These are phyloP conservation scores for Prunella himalayana DNA, from an alignment of 2,113 vertebrate species.

Conservation along the genomic window DNA sequence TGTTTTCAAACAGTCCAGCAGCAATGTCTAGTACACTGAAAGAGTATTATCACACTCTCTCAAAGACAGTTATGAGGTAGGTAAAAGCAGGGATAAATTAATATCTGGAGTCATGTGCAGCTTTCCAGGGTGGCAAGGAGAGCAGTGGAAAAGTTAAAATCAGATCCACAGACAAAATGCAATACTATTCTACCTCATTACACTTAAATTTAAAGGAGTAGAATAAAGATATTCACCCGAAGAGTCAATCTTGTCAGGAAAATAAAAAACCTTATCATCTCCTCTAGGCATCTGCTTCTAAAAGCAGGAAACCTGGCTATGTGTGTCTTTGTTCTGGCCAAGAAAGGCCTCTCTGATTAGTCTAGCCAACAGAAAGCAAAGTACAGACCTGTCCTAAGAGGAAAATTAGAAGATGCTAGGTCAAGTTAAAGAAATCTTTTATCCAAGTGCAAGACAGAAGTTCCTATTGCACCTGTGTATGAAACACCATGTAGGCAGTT, in stretches of 20 bases:
- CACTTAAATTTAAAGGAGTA: neutral
- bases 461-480: neutral
- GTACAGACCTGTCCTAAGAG: neutral
- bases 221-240: neutral
- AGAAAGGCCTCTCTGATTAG: neutral
- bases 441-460: neutral
- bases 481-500: neutral
- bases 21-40: accelerated
- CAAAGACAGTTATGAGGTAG: neutral
- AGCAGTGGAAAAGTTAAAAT: neutral
- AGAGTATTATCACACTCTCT: neutral
- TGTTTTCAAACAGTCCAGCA: neutral
- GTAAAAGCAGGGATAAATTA: neutral
- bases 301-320: neutral
- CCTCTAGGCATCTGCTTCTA: neutral
- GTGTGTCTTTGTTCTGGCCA: neutral
- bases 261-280: neutral
- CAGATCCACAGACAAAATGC: neutral
- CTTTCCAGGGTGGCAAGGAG: neutral
- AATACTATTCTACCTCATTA: neutral
- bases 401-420: neutral
- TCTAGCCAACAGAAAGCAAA: neutral
- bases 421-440: neutral
- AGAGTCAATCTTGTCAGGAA: neutral
- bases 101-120: neutral